Evolutionary conservation across 2,113 vertebrate genomes (phyloP).

Genomic region (Saimiri boliviensis): DNA sequence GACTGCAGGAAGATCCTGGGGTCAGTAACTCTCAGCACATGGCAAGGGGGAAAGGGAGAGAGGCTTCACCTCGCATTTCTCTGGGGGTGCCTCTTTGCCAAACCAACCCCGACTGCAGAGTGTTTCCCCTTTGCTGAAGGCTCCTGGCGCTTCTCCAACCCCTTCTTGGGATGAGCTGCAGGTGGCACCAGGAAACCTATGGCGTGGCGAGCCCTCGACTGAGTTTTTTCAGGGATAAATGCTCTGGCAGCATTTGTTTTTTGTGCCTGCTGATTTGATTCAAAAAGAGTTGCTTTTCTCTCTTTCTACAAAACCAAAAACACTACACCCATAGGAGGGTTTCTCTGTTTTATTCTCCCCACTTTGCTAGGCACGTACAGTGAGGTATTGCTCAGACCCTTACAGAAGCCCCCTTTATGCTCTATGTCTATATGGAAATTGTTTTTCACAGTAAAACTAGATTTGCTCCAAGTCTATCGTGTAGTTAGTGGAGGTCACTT

Average conservation of each 20-base stretch:
- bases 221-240: background rate
- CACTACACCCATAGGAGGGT: background rate
- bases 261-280: background rate
- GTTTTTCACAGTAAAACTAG: background rate
- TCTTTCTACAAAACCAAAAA: background rate
- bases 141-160: background rate
- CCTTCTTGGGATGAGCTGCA: background rate
- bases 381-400: too few relatives aligned
- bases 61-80: too few relatives aligned
- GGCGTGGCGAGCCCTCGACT: background rate
- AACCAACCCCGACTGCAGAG: rapidly evolving
- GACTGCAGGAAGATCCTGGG: rapidly evolving
- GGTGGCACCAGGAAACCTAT: too few relatives aligned
- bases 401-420: background rate
- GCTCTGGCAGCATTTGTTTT: background rate
- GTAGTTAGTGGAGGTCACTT: rapidly evolving
- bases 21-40: rapidly evolving
- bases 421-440: background rate
- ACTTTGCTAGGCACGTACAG: background rate
- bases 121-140: background rate
- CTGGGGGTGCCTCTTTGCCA: background rate
- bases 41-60: rapidly evolving
- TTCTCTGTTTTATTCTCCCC: background rate
- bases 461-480: rapidly evolving
- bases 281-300: background rate